A percentile compares a stretch with the other conserved stretches of the same genome.
These are phyloP conservation scores for Drosophila yakuba DNA, from an alignment of 1,140 invertebrate genomes.

Conservation along the genomic window DNA sequence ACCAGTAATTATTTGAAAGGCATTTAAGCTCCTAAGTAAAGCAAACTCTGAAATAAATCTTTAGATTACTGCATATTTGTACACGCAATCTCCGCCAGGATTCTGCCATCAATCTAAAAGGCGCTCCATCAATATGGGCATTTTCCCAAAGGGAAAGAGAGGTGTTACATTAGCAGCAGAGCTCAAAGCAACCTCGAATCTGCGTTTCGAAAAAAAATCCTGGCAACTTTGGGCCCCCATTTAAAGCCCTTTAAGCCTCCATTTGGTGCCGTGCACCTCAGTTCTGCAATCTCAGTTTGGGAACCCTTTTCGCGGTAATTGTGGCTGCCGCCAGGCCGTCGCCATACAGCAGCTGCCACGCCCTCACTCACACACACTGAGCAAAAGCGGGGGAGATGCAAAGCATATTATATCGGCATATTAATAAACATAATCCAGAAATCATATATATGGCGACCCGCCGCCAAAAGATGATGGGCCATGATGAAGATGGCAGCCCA, in stretches of 20 bases:
- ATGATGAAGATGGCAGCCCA: background rate
- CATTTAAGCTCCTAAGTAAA: background rate
- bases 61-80: background rate
- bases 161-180: slow-evolving; percentile 1
- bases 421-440: slow-evolving; percentile 53
- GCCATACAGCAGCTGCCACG: slow-evolving; percentile 32
- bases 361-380: slow-evolving; percentile 1
- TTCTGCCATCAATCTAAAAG: slow-evolving; percentile 5
- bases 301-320: slow-evolving; percentile 28
- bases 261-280: background rate
- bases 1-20: background rate
- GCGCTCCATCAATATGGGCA: slow-evolving; percentile 1
- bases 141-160: background rate
- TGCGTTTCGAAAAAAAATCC: background rate
- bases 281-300: background rate
- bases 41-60: background rate
- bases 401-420: slow-evolving; percentile 51
- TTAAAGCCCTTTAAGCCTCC: background rate
- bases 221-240: background rate
- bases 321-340: slow-evolving; percentile 38
- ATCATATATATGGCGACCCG: slow-evolving; percentile 50
- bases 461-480: slow-evolving; percentile 13
- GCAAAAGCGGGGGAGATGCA: background rate
- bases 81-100: background rate
- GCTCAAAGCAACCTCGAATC: slow-evolving; percentile 11